Conservation (phyloP, 2,797 vertebrate species). For the Danio aesculapii region DNA sequence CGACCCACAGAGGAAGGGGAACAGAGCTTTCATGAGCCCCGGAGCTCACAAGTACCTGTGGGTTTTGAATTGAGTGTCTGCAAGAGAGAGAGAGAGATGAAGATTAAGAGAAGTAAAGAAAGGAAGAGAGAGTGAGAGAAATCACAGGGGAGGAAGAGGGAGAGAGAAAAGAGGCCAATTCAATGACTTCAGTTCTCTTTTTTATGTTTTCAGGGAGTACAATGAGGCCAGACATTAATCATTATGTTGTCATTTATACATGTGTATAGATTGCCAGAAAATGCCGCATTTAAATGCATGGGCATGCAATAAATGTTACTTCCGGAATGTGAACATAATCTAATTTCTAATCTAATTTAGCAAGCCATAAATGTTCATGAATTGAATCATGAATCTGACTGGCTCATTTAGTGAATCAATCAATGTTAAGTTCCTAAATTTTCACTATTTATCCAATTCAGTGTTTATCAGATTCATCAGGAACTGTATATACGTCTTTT, state of each 20-base stretch:
- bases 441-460: too few relatives aligned
- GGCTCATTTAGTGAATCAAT: neutral
- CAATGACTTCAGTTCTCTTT: conserved; percentile 7
- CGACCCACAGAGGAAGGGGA: conserved; percentile 73
- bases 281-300: neutral
- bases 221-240: conserved; percentile 15
- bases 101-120: conserved; percentile 26
- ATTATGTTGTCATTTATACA: conserved; percentile 15
- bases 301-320: too few relatives aligned
- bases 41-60: conserved; percentile 67
- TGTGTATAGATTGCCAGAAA: neutral
- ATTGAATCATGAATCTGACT: too few relatives aligned
- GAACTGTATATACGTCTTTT: too few relatives aligned
- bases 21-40: conserved; percentile 65
- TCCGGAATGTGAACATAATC: neutral
- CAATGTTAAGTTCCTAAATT: neutral
- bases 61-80: conserved; percentile 58
- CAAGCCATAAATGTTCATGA: neutral
- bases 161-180: conserved; percentile 15
- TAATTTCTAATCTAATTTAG: conserved; percentile 2
- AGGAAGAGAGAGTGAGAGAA: neutral
- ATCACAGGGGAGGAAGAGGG: conserved; percentile 4
- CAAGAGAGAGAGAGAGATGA: neutral
- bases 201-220: conserved; percentile 14
- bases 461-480: neutral